Evolutionary conservation across 2,113 vertebrate species (phyloP).

Genomic region (Anoura caudifer): DNA sequence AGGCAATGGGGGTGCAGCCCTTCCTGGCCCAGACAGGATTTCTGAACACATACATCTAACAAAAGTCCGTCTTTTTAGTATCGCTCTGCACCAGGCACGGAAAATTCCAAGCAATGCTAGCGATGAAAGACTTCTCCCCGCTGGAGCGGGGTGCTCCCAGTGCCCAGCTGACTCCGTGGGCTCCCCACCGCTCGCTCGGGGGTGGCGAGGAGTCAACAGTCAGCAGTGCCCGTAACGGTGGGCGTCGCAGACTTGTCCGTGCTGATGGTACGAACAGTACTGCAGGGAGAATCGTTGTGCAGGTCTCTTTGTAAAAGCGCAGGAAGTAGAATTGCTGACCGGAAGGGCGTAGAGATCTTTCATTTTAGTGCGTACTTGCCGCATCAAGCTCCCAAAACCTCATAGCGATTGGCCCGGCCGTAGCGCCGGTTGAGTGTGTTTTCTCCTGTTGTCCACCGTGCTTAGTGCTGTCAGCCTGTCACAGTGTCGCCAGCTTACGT

Average conservation of each 20-base stretch:
- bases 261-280: neutral
- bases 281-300: neutral
- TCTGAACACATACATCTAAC: neutral
- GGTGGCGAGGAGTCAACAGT: neutral
- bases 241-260: neutral
- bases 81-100: accelerated
- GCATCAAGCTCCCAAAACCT: neutral
- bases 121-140: neutral
- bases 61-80: neutral
- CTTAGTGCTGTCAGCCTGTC: neutral
- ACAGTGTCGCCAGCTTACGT: neutral
- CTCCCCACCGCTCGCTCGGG: neutral
- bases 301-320: neutral
- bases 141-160: neutral
- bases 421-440: accelerated
- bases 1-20: neutral
- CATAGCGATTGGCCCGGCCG: neutral
- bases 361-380: neutral
- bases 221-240: neutral
- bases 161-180: neutral
- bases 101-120: neutral
- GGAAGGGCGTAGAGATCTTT: neutral
- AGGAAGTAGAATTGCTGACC: neutral
- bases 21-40: no score
- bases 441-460: neutral